Conservation (phyloP, 1,140 invertebrate species). For the Dendrolimus kikuchii region DNA sequence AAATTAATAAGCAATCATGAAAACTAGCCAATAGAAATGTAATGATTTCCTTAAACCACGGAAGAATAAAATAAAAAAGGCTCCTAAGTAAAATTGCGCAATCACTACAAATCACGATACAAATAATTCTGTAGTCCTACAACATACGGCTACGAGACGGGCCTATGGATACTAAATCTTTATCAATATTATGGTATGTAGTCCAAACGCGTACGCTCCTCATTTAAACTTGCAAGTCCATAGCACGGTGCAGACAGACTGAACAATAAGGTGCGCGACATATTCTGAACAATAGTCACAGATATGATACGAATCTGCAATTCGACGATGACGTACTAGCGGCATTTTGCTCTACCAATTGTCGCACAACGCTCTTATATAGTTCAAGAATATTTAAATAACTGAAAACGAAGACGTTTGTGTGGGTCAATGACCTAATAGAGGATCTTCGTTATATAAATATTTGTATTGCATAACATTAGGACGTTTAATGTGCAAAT, state of each 20-base stretch:
- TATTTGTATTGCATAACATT: conserved; percentile 9
- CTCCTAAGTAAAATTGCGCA: no score
- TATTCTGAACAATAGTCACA: conserved; percentile 67
- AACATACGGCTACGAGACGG: conserved; percentile 1
- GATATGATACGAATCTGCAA: conserved; percentile 65
- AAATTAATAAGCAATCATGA: no score
- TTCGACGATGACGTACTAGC: conserved; percentile 46
- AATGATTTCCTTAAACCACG: no score
- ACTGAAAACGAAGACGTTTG: conserved; percentile 7
- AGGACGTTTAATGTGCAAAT: not conserved
- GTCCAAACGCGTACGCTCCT: conserved; percentile 44
- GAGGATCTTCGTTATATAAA: conserved; percentile 7
- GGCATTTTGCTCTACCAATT: conserved; percentile 38
- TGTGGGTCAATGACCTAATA: conserved; percentile 19
- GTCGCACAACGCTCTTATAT: conserved; percentile 34
- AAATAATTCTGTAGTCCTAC: not conserved
- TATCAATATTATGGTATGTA: conserved; percentile 11
- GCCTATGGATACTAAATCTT: not conserved
- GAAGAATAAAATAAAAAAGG: no score
- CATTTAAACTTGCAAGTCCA: conserved; percentile 57
- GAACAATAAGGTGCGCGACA: conserved; percentile 62
- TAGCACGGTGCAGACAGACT: conserved; percentile 33
- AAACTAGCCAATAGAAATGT: no score
- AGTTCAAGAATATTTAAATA: conserved; percentile 36
- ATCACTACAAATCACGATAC: no score